Conservation (phyloP, 1,140 invertebrate genomes). For the Hylaeus volcanicus region DNA sequence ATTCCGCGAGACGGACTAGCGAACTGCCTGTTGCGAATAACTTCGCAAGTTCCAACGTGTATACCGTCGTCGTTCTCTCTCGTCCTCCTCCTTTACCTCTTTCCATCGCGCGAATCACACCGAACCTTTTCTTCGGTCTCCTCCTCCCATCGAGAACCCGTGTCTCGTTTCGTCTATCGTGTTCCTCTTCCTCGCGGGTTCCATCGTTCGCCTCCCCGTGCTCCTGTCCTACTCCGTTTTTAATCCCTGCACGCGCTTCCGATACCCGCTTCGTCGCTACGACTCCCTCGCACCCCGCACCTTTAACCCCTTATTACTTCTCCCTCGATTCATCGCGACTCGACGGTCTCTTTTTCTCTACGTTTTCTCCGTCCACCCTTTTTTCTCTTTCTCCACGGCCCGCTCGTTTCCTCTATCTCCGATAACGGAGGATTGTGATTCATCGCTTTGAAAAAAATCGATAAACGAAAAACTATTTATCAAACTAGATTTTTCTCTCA, state of each 20-base stretch:
- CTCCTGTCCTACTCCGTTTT: not conserved
- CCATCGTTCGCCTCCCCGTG: not conserved
- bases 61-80: constrained; percentile 28
- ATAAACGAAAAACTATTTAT: too few species aligned
- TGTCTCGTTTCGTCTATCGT: constrained; percentile 8
- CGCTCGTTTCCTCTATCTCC: constrained; percentile 11
- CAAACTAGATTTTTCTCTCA: too few species aligned
- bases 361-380: too few species aligned
- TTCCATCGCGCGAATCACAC: not conserved
- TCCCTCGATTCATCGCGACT: not conserved
- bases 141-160: not conserved
- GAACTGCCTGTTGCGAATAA: constrained; percentile 74
- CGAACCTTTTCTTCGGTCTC: not conserved
- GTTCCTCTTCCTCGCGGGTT: constrained; percentile 5
- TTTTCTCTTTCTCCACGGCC: not conserved
- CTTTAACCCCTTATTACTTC: constrained; percentile 29
- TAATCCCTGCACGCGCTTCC: not conserved
- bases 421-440: too few species aligned
- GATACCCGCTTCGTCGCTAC: not conserved
- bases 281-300: not conserved
- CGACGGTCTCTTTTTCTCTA: not conserved
- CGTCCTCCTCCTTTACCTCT: not conserved
- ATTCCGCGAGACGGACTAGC: constrained; percentile 67
- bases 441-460: too few species aligned
- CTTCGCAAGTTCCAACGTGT: constrained; percentile 68